Base-by-base conservation (phyloP, 2,113 vertebrate species). In the Hemiscyllium ocellatum region DNA sequence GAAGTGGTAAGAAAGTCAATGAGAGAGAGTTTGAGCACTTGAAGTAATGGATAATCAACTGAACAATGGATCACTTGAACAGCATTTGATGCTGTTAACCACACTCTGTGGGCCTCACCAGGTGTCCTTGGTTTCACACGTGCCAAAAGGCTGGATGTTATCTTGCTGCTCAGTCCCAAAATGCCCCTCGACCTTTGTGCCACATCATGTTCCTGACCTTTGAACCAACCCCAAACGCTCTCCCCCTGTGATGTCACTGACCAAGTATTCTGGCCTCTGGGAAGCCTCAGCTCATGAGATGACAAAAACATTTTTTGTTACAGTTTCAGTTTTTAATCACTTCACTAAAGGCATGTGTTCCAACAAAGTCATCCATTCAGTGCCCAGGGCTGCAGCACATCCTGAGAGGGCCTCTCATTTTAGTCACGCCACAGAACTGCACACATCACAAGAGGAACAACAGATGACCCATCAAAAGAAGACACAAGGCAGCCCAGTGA, bases 351-450 rank as follows among this genome's bases (percentile, higher is more conserved):
- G 22, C 93, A 95, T 72, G 66, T 50, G 93, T 70, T 72, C 26
- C 66, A 72, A 95, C 93, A 95, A 70, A 94, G 68, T 95, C 37
- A 3, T 24, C 93, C 93, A 95, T 95, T 95, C 66, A 95, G 93
- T 29, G 68, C 37, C 37, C 12, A 15, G 24, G 86, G 37, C 10
- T 50, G 68, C 42, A 12, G 26, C 66, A 12, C 93, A 47, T 72
- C 93, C 93, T 42, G 93, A 95, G 42, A 20, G n/a, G 65, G 61
- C 85, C 61, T 50, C 37, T 26, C 68, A 72, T 47, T 50, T 93
- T 66, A 66, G 61, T 93, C 61, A 66, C 37, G 89, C 61, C 89
- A 66, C 89, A 93, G 20, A 66, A 42, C 89, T 37, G 33, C n/a
- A 20, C 17, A 83, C 37, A 37, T 93, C 89, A 93, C n/a, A 93